phyloP scores from a whole-genome alignment of 2,113 vertebrate species.

The Lamprotornis superbus region DNA sequence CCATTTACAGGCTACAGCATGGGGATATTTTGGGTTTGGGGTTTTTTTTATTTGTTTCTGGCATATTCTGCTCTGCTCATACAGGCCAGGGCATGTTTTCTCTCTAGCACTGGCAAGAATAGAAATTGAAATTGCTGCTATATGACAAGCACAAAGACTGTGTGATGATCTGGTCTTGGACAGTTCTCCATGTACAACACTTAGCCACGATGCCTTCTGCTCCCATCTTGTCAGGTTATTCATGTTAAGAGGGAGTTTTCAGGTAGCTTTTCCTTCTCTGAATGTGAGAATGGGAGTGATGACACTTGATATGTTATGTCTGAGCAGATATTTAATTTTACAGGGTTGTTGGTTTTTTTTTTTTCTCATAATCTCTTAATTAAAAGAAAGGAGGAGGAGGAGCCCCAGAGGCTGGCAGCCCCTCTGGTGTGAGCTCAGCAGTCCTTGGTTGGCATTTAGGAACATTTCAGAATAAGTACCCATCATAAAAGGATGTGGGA shows the following conservation, averaged over 20 bases:
- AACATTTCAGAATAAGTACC: background rate
- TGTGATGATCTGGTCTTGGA: background rate
- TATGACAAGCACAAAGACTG: background rate
- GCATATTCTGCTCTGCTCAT: background rate
- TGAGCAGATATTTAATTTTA: background rate
- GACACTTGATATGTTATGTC: background rate
- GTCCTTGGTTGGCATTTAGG: background rate
- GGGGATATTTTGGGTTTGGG: background rate
- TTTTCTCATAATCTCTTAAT: background rate
- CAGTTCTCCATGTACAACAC: rapidly evolving
- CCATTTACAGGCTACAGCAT: background rate
- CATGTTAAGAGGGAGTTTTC: background rate
- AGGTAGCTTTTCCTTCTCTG: background rate
- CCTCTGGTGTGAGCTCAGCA: background rate
- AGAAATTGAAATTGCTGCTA: background rate
- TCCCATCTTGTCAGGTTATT: background rate
- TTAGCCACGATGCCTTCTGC: background rate
- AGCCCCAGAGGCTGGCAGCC: background rate
- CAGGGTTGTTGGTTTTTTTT: rapidly evolving
- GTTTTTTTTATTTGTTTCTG: rapidly evolving
- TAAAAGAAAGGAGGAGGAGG: background rate
- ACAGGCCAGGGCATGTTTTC: background rate
- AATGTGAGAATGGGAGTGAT: background rate
- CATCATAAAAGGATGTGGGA: background rate
- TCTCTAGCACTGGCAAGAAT: background rate